Evolutionary conservation across 2,888 invertebrate species (phyloP), one percentile per base, ranked within the genome.

Genomic region (Gnatocerus cornutus): DNA sequence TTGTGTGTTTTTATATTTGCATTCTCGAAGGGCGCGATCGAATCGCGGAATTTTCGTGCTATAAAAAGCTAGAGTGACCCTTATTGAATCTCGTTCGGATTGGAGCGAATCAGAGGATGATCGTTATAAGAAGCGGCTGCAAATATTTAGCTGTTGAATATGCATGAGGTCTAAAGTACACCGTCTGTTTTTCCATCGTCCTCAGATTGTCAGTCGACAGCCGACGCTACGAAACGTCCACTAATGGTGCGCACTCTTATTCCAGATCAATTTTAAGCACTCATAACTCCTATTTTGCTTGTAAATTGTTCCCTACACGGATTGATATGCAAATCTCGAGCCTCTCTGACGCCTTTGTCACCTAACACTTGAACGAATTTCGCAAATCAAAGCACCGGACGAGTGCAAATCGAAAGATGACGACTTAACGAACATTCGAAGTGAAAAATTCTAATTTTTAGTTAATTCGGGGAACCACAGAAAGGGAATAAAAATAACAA

Each of bases 111-210:
- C 77, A 74, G 76, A 75, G 79, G 80, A 81, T 81, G 80, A 82
- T 83, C 82, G 81, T 82, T 82, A 83, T 83, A 83, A 83, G 83
- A 83, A 83, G 82, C 81, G 81, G 79, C 77, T 78, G 83, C 83
- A 84, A 84, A 84, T 84, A 83, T 84, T 84, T 83, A 80, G 80
- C 77, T 75, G 83, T 75, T 84, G 84, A 84, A 84, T 84, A 84
- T 84, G 83, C 82, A 84, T 84, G 84, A 83, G 58, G 74, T 74
- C 75, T 73, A 76, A 80, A 81, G 81, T 79, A 81, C 82, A 82
- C 82, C 81, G 82, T 79, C 81, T 83, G 83, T 83, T 83, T 83
- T 83, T 83, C 83, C 79, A 81, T 46, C 58, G 76, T 79, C 79
- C 78, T 78, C 77, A 72, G 75, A 76, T 76, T 73, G 74, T 76